Evolutionary conservation across 1,140 invertebrate genomes (phyloP).

Genomic region (Calosoma granatense): DNA sequence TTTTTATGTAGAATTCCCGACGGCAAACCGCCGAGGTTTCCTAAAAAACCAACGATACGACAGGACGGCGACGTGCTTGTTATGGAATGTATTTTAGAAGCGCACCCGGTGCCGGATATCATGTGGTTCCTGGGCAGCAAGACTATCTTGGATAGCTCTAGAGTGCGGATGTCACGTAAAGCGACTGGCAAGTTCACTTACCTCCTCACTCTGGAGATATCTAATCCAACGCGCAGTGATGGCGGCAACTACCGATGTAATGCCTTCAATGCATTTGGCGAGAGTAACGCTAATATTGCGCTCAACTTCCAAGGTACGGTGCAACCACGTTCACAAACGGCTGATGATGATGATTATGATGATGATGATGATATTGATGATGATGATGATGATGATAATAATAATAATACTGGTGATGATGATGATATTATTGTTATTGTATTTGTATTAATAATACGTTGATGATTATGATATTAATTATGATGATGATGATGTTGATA

Average conservation of each 20-base stretch:
- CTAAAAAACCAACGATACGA: constrained; percentile 93
- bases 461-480: too few species aligned
- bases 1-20: constrained; percentile 70
- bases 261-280: constrained; percentile 94
- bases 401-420: background rate
- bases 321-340: constrained; percentile 2
- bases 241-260: constrained; percentile 98
- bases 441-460: background rate
- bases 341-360: constrained; percentile 1
- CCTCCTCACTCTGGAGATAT: constrained; percentile 82
- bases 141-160: constrained; percentile 64
- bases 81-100: constrained; percentile 93
- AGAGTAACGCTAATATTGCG: constrained; percentile 99
- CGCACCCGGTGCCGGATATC: constrained; percentile 89
- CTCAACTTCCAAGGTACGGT: constrained; percentile 96
- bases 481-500: background rate
- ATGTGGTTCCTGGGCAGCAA: constrained; percentile 88
- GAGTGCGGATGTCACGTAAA: constrained; percentile 81
- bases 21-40: constrained; percentile 90
- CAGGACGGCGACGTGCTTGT: constrained; percentile 89
- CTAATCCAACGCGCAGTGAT: constrained; percentile 87
- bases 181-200: constrained; percentile 81
- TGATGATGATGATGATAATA: constrained; percentile 2
- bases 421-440: background rate
- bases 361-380: background rate